phyloP scores from a whole-genome alignment of 2,113 vertebrate genomes.

The Perccottus glenii region DNA sequence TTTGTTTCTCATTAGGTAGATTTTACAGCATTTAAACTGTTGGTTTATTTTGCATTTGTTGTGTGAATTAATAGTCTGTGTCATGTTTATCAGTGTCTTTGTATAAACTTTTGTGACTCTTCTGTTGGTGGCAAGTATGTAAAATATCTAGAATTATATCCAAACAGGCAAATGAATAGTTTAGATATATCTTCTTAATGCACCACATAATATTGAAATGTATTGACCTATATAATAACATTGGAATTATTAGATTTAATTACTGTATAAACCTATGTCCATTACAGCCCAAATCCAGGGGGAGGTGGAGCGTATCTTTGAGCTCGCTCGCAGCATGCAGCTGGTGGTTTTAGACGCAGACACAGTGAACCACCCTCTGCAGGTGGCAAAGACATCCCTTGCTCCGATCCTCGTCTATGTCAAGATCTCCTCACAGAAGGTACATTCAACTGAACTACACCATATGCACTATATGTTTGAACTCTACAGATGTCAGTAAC shows the following conservation, averaged over 20 bases:
- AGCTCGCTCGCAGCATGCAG: slow-evolving; percentile 93
- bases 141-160: no score
- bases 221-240: no score
- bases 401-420: slow-evolving; percentile 96
- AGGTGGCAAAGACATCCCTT: slow-evolving; percentile 95
- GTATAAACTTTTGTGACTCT: background rate
- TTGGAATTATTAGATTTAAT: no score
- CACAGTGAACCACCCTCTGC: slow-evolving; percentile 95
- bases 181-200: no score
- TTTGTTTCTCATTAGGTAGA: no score
- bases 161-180: no score
- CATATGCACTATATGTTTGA: no score
- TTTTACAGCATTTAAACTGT: no score
- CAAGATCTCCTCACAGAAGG: slow-evolving; percentile 98
- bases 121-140: background rate
- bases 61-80: no score
- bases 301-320: slow-evolving; percentile 98
- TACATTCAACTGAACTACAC: slow-evolving; percentile 36
- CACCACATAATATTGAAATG: no score
- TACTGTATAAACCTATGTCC: slow-evolving; percentile 13
- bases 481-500: no score
- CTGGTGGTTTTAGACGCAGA: slow-evolving; percentile 95
- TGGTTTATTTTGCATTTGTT: no score
- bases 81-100: background rate
- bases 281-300: slow-evolving; percentile 95